Base-by-base conservation (phyloP, 2,113 vertebrate genomes). In the Syrmaticus mikado region DNA sequence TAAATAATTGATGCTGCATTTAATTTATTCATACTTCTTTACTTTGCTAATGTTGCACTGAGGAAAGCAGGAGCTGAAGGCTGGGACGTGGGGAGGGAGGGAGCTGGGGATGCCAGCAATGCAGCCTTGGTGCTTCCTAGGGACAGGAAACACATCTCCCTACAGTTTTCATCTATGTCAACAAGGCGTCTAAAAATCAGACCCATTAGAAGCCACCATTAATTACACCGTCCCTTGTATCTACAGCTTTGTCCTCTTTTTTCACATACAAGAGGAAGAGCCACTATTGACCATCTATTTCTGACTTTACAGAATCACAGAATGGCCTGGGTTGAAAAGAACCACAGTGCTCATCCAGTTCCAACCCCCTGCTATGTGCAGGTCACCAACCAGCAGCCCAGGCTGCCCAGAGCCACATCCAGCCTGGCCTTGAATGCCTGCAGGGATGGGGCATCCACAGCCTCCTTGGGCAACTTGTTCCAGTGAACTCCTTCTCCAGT, bases 21-120 rank as follows among this genome's bases (percentile, higher is more conserved):
- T 94, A 57, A 95, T 95, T 97, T 95, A 95, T 97, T 96, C 94
- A 96, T 93, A 74, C 85, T 94, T 94, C 95, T 97, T 95, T 94
- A 80, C 95, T 94, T 97, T 95, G 43, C 76, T 94, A 68, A 95
- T 75, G 76, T 96, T 91, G 79, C 87, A 61, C 79, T 18, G 94
- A 89, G 95, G 77, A 40, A 50, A 82, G 38, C 20, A 65, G 61
- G n/a, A 22, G 50, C 25, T 52, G 34, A 53, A 41, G 78, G 48
- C 61, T 30, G 65, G 41, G 30, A 22, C 25, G 6, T 1, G 11
- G 60, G 65, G 32, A 57, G 15, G 8, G 43, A 0, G 4, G 36
- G 38, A 57, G 32, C n/a, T 27, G 1, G 0, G 74, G 50, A 43
- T 52, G 28, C 45, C 25, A 28, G n/a, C 5, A 3, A 11, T 11